Conservation (phyloP, 2,797 vertebrate genomes). For the Lateolabrax maculatus region DNA sequence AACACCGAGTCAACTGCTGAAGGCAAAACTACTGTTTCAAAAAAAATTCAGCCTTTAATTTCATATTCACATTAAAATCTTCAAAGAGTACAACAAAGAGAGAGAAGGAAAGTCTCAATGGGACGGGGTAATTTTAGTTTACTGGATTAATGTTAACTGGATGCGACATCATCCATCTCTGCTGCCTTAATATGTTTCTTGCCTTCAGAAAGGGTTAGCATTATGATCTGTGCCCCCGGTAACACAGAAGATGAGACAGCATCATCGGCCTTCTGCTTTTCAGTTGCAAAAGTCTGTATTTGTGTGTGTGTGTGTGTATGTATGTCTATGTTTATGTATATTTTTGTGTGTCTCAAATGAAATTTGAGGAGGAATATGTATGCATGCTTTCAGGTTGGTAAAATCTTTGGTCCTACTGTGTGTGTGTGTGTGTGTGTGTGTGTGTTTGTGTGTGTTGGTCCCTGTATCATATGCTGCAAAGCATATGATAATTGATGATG, state of each 20-base stretch:
- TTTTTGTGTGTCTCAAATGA: constrained; percentile 25
- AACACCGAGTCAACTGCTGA: background rate
- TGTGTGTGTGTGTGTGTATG: background rate
- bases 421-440: constrained; percentile 11
- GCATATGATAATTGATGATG: constrained; percentile 67
- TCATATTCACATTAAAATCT: background rate
- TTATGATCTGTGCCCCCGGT: constrained; percentile 42
- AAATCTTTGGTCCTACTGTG: background rate
- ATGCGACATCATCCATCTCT: constrained; percentile 50
- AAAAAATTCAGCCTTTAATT: background rate
- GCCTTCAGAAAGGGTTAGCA: constrained; percentile 48
- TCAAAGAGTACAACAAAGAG: background rate
- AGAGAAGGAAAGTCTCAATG: background rate
- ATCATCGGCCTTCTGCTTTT: constrained; percentile 30
- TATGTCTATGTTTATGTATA: background rate
- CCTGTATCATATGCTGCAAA: constrained; percentile 43
- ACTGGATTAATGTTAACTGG: constrained; percentile 25
- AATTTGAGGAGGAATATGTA: constrained; percentile 31
- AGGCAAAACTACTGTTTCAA: background rate
- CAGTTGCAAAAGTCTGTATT: background rate
- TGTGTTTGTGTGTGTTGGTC: constrained; percentile 23
- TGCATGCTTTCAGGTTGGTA: constrained; percentile 26
- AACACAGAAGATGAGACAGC: constrained; percentile 36
- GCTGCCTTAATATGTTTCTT: constrained; percentile 44
- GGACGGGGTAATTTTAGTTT: constrained; percentile 25